A percentile compares a stretch with the other conserved stretches of the same genome.
phyloP scores from a whole-genome alignment of 2,888 invertebrate species.

The Ornithoptera priamus region DNA sequence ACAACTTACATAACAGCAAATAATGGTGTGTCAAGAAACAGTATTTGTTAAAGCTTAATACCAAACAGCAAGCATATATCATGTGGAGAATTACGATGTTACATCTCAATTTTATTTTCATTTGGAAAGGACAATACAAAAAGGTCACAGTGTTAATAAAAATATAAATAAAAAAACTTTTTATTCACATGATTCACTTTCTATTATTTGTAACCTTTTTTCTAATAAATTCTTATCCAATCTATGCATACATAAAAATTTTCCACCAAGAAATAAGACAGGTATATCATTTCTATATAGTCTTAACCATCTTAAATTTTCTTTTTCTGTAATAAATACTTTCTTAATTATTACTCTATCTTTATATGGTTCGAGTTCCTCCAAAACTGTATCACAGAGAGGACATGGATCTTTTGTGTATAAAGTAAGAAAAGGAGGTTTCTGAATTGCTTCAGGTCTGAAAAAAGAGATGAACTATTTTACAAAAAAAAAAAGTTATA shows the following conservation, averaged over 20 bases:
- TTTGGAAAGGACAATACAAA: neutral
- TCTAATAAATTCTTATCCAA: constrained; percentile 81
- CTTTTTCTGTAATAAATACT: constrained; percentile 87
- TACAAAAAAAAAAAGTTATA: constrained; percentile 28
- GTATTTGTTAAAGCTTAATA: no score
- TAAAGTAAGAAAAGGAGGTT: constrained; percentile 84
- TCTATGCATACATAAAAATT: constrained; percentile 88
- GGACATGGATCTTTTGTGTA: constrained; percentile 91
- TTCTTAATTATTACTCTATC: constrained; percentile 83
- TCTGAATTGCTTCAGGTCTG: constrained; percentile 65
- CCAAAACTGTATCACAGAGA: constrained; percentile 89
- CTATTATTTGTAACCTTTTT: constrained; percentile 66
- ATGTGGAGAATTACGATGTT: neutral
- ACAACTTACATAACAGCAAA: no score
- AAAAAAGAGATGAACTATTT: constrained; percentile 40
- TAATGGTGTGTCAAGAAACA: no score
- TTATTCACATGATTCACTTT: constrained; percentile 41
- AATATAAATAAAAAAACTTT: neutral
- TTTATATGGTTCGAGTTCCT: constrained; percentile 81
- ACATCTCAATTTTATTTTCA: neutral
- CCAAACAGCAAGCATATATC: no score
- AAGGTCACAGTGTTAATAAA: neutral
- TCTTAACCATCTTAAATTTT: constrained; percentile 85
- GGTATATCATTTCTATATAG: constrained; percentile 92
- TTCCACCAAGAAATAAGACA: constrained; percentile 90